Percentiles rank a stretch among this genome's conserved stretches.
Evolutionary conservation across 2,113 vertebrate genomes (phyloP).

Genomic region (Tachysurus fulvidraco): DNA sequence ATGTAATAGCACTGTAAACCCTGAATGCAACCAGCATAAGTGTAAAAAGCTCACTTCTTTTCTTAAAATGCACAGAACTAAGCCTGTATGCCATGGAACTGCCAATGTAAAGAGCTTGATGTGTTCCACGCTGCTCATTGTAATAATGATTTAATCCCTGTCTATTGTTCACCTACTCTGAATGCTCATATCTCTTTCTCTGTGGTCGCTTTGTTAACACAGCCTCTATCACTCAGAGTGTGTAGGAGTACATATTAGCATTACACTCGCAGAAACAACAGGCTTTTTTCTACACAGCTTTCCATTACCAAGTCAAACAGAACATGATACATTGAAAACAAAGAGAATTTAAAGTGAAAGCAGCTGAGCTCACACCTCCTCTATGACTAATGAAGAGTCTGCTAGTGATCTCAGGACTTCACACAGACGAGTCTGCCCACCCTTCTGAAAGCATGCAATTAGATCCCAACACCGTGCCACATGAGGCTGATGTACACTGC

Average conservation of each 20-base stretch:
- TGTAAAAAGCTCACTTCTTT: neutral
- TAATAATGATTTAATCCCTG: slow-evolving; percentile 6
- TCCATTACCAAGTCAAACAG: slow-evolving; percentile 40
- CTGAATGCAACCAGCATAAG: neutral
- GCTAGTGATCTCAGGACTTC: slow-evolving; percentile 56
- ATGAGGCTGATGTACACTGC: slow-evolving; percentile 62
- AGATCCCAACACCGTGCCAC: slow-evolving; percentile 62
- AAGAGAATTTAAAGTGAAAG: slow-evolving; percentile 17
- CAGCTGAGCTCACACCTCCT: slow-evolving; percentile 43
- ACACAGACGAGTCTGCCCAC: slow-evolving; percentile 53
- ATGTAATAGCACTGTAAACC: slow-evolving; percentile 1
- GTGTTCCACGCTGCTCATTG: neutral
- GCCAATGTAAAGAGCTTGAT: neutral
- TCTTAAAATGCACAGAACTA: neutral
- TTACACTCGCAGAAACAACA: slow-evolving; percentile 23
- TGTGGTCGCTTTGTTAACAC: slow-evolving; percentile 12
- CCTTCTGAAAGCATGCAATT: slow-evolving; percentile 72
- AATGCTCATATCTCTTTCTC: slow-evolving; percentile 1
- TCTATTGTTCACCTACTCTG: neutral
- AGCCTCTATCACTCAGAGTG: neutral
- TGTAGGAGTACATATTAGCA: slow-evolving; percentile 23
- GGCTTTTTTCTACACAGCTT: slow-evolving; percentile 17
- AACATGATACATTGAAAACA: slow-evolving; percentile 10
- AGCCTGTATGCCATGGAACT: neutral
- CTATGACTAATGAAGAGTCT: slow-evolving; percentile 41